Base-by-base conservation (phyloP, 2,888 invertebrate species). In the Nebria salina region DNA sequence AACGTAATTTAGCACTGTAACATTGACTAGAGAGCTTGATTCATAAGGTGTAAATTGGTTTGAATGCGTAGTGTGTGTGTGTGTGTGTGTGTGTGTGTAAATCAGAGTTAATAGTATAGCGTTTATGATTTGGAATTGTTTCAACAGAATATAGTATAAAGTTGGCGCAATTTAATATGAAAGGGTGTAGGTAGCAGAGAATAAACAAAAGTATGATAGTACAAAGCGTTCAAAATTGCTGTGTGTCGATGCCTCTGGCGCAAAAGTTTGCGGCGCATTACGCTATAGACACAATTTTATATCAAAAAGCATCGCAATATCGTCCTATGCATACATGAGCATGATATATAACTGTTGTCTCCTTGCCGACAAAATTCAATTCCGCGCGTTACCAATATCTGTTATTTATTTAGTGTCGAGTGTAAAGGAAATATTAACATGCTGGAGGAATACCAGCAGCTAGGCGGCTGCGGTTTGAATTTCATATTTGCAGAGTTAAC, bases 401-500 rank as follows among this genome's bases (percentile, higher is more conserved):
- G 66, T 81, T 85, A 84, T 85, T 85, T 85, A 84, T 84, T 84
- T 84, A 84, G 83, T 83, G 83, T 83, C 82, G 82, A 82, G 82
- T 83, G 76, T 82, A 83, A 84, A 85, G 86, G 86, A 86, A 85
- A 87, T 86, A 86, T 87, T 86, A 86, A 85, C 85, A 85, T 85
- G 85, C 85, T 86, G 87, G 86, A 86, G 84, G 84, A 83, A 84
- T 82, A 87, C 87, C 87, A 85, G 83, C 54, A 8, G 54, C 54
- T 13, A 54, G 54, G 54, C 54, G 54, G 4, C 82, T 85, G 87
- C 87, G 87, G 86, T 87, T 87, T 87, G 86, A 86, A 87, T 87
- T 87, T 87, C 87, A 88, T 87, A 88, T 88, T 88, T 87, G 85
- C 87, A 83, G 85, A 86, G 86, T 86, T 86, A 87, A 87, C 87